Base-by-base conservation (phyloP, 2,888 invertebrate species). In the Anarsia innoxiella region DNA sequence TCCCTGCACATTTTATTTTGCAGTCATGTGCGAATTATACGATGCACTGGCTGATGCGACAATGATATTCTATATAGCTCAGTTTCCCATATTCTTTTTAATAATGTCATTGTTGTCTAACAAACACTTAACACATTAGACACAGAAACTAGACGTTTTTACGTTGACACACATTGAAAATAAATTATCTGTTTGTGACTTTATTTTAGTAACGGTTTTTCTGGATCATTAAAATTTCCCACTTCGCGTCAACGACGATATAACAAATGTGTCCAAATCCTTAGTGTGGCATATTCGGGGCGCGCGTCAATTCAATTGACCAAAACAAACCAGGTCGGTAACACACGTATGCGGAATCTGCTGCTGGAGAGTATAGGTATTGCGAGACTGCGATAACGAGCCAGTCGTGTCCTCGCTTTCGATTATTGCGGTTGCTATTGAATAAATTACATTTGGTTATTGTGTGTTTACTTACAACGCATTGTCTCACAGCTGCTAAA, bases 391-490 rank as follows among this genome's bases (percentile, higher is more conserved):
- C 41, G 78, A 82, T 82, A 83, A 79, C 72, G 62, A 64, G 75
- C 69, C 82, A 83, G 83, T 83, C 77, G 75, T 65, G 70, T 74
- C 69, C 73, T 69, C 73, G 76, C 80, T 59, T 66, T 59, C 78
- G 82, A 70, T 80, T 76, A 82, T 82, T 73, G 72, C 80, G 83
- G 83, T 79, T 75, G 78, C 65, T 66, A 37, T 47, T 41, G 19
- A n/a, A 19, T 42, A 56, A 25, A 11, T 11, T 31, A 34, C 27
- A 23, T 15, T 10, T 15, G 10, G 27, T 15, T 27, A 12, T 3
- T 27, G n/a, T n/a, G n/a, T n/a, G 35, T 35, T 28, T 28, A 35
- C 28, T 14, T 35, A 15, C 12, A 26, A 19, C 8, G 8, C 19
- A n/a, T n/a, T n/a, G n/a, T n/a, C n/a, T n/a, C n/a, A n/a, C 4